Evolutionary conservation across 2,888 invertebrate genomes (phyloP).

Genomic region (Scaeva pyrastri): DNA sequence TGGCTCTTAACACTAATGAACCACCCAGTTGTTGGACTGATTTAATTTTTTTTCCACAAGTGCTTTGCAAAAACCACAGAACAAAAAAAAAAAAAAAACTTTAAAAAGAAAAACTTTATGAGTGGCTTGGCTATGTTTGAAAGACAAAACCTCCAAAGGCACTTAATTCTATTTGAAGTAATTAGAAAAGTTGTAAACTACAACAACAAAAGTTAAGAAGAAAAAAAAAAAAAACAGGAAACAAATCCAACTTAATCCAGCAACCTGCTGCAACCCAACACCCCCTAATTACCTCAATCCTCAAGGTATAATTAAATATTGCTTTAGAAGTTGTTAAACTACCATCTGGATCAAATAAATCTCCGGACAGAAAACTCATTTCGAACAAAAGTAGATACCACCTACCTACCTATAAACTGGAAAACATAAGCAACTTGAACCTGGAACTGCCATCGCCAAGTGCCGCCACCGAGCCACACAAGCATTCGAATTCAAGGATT

Average conservation of each 20-base stretch:
- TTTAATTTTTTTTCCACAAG: neutral
- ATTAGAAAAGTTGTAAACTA: constrained; percentile 26
- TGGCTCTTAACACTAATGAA: constrained; percentile 1
- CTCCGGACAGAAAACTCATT: constrained; percentile 12
- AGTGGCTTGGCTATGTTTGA: neutral
- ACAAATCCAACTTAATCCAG: neutral
- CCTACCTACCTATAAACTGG: neutral
- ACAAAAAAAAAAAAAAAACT: too few relatives aligned
- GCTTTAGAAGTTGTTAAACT: constrained; percentile 17
- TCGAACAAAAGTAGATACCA: neutral
- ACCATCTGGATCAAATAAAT: constrained; percentile 36
- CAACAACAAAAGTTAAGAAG: neutral
- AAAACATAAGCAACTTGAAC: neutral
- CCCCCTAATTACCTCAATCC: constrained; percentile 37
- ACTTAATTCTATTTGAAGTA: constrained; percentile 21
- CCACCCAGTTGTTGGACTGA: neutral
- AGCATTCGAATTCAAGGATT: too few relatives aligned
- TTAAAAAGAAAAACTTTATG: neutral
- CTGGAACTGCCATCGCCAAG: neutral
- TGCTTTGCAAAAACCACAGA: neutral
- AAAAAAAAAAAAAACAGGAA: neutral
- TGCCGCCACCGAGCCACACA: too few relatives aligned
- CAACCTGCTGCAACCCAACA: neutral
- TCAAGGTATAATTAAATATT: constrained; percentile 41
- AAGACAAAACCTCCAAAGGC: neutral